Base-by-base conservation (phyloP, 1,140 invertebrate genomes). In the Cydia fagiglandana region DNA sequence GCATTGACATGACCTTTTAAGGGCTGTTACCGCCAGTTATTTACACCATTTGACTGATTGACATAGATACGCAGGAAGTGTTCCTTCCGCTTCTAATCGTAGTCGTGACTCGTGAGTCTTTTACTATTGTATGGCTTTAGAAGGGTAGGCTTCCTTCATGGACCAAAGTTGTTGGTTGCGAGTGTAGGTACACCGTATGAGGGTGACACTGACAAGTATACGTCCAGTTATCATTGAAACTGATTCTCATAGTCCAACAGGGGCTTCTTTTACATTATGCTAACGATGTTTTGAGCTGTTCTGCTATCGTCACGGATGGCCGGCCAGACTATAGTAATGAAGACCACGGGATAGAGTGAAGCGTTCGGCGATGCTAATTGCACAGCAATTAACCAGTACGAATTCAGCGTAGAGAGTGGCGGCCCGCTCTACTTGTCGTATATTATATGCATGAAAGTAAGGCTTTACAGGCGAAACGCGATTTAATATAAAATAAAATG, bases 391-490 rank as follows among this genome's bases (percentile, higher is more conserved):
- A 91, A 86, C 82, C 82, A 86, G 82, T 85, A 88, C 83, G 84
- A 88, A 91, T 87, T 86, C 80, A 83, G 82, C 85, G 83, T 90
- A 89, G 88, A 90, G 90, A 92, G 89, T 89, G 87, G 87, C 81
- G 86, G 84, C 83, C 82, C 87, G 91, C 89, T 92, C 91, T 88
- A 92, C 89, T 91, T 90, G 83, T 76, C 84, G 88, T 89, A 84
- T 88, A 87, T 90, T 90, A 86, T 83, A 82, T 81, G 78, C 79
- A 86, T 84, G 86, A 88, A 87, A 86, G 85, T 84, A 83, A 77
- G 75, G 47, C 81, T 79, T 85, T 85, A 80, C 78, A 77, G 79
- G 78, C 81, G 82, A 82, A 80, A 80, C 77, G 80, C 50, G 20
- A 78, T 79, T 74, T 76, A 78, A 79, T 79, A 79, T 80, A 61